phyloP scores from a whole-genome alignment of 2,888 invertebrate species.

The Itoplectis maculator region DNA sequence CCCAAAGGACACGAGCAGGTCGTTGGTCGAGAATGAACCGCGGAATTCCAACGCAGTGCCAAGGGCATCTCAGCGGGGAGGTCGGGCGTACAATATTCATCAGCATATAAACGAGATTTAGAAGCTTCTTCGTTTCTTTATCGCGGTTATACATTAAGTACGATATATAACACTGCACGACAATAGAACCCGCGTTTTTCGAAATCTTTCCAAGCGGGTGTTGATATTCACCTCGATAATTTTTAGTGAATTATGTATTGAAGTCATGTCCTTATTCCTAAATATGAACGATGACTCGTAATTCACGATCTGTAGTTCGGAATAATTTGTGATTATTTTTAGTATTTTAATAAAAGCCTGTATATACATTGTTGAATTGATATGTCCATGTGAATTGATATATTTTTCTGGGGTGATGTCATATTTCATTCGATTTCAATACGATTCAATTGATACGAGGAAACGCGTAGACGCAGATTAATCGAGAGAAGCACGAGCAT shows the following conservation, averaged over 20 bases:
- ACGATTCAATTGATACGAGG: background rate
- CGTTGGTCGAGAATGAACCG: conserved; percentile 44
- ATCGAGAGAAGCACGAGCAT: conserved; percentile 41
- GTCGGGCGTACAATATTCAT: conserved; percentile 83
- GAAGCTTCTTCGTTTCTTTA: background rate
- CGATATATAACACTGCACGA: too few species aligned
- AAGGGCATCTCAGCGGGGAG: conserved; percentile 82
- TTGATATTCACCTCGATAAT: conserved; percentile 40
- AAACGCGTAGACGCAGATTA: conserved; percentile 13
- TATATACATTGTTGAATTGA: too few species aligned
- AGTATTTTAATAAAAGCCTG: too few species aligned
- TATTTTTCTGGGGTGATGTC: background rate
- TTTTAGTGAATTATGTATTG: conserved; percentile 6
- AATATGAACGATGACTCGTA: too few species aligned
- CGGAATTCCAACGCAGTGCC: conserved; percentile 78
- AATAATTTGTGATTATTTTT: too few species aligned
- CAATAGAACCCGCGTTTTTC: background rate
- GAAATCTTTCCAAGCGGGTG: background rate
- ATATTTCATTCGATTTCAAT: background rate
- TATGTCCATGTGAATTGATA: too few species aligned
- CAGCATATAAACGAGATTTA: conserved; percentile 82
- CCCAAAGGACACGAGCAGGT: conserved; percentile 30
- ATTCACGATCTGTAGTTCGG: too few species aligned
- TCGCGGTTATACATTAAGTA: background rate
- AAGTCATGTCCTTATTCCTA: too few species aligned